Evolutionary conservation across 2,888 invertebrate genomes (phyloP).

Genomic region (Leptura quadrifasciata): DNA sequence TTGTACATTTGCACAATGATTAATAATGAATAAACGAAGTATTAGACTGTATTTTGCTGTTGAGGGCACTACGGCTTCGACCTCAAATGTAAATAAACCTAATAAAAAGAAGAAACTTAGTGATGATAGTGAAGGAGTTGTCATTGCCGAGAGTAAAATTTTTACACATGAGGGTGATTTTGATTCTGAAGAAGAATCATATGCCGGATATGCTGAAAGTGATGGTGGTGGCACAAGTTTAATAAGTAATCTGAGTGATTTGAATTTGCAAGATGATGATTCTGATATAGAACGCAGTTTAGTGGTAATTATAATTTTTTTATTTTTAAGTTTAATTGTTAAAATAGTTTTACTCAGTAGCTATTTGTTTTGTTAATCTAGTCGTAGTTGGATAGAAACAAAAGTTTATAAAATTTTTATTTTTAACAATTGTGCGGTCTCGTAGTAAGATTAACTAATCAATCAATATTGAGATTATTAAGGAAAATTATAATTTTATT

Average conservation of each 20-base stretch:
- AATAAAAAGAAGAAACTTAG: no score
- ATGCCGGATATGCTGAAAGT: background rate
- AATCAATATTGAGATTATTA: background rate
- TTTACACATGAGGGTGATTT: conserved; percentile 1
- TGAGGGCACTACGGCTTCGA: no score
- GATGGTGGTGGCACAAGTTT: background rate
- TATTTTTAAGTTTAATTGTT: no score
- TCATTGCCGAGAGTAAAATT: background rate
- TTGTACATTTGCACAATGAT: no score
- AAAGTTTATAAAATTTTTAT: background rate
- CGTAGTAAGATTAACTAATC: background rate
- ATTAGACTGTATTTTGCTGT: no score
- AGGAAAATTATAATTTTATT: background rate
- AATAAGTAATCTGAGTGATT: conserved; percentile 3
- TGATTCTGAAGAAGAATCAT: conserved; percentile 2
- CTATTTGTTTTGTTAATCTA: no score
- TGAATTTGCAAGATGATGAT: background rate
- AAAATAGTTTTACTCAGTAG: background rate
- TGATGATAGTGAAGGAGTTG: background rate
- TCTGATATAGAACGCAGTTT: background rate
- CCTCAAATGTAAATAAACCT: no score
- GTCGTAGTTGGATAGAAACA: background rate
- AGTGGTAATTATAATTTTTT: no score
- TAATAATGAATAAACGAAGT: no score
- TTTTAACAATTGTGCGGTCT: background rate